Evolutionary conservation across 2,113 vertebrate species (phyloP), one percentile per base, ranked within the genome.

Genomic region (Synodontis membranacea): DNA sequence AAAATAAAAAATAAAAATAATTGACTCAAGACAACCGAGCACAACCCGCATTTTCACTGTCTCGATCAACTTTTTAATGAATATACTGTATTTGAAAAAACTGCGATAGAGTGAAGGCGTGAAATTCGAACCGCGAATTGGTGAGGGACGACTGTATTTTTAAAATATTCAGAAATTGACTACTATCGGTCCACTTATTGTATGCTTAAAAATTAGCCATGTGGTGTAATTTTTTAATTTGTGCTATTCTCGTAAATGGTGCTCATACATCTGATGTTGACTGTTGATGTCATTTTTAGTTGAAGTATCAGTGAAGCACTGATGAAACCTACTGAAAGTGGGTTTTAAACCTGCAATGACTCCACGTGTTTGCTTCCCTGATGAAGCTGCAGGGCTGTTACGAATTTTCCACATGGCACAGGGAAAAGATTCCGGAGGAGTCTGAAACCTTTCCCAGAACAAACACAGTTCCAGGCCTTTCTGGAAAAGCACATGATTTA

Each of bases 381-480:
- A 5, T 44, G 15, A 76, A 56, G 52, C 66, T 48, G 58, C 31
- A 74, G 56, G 46, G 19, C 83, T 82, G 68, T 54, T 46, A 58
- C 28, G 15, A 44, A 48, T 82, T 82, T 64, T 82, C 79, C 84
- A 78, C 34, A 37, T 1, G 4, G 34, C 34, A 46, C 68, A 42
- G 10, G 46, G 56, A 56, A 83, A 82, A 78, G 23, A 50, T 58
- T 79, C 70, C 83, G 44, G 72, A 37, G 31, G 31, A 12, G 17
- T 54, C 62, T 80, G 50, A 86, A 72, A 37, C n/a, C 72, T 39
- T 82, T 85, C 80, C 68, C 87, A 82, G 37, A 88, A 85, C 42
- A 75, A 88, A 74, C 60, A 44, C 31, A 80, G 58, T 66, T 37
- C 28, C 23, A 82, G 42, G 9, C 34, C 60, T 50, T 25, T 21